phyloP scores from a whole-genome alignment of 1,140 invertebrate genomes.

The Heliconius himera region DNA sequence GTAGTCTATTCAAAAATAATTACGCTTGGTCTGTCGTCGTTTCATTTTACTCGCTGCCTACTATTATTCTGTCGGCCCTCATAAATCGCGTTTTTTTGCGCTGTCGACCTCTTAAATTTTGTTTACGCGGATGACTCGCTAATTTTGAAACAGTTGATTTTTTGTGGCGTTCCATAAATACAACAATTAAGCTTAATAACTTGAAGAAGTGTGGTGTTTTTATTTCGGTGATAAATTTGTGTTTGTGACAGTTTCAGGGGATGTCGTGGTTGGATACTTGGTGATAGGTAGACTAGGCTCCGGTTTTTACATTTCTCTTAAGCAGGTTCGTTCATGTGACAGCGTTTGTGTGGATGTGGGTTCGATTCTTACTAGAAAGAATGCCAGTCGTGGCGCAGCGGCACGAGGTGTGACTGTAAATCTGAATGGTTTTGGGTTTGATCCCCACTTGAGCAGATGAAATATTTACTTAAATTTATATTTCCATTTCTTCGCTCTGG shows the following conservation, averaged over 20 bases:
- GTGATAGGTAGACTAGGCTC: not conserved
- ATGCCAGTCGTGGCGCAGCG: too few species aligned
- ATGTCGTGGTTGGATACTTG: not conserved
- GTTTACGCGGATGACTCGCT: constrained; percentile 35
- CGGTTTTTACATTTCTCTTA: not conserved
- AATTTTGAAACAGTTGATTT: constrained; percentile 25
- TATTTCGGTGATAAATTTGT: constrained; percentile 1
- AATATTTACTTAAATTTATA: too few species aligned
- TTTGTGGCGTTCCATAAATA: constrained; percentile 27
- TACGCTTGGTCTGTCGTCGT: constrained; percentile 11
- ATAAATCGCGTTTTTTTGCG: constrained; percentile 27
- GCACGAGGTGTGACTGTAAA: too few species aligned
- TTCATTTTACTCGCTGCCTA: not conserved
- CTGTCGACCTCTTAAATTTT: constrained; percentile 35
- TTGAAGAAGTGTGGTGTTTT: constrained; percentile 13
- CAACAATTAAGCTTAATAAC: constrained; percentile 24
- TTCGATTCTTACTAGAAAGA: not conserved
- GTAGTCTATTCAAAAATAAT: constrained; percentile 18
- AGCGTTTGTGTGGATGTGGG: not conserved
- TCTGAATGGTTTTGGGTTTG: too few species aligned
- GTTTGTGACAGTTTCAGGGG: not conserved
- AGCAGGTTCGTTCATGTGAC: not conserved
- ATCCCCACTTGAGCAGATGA: too few species aligned
- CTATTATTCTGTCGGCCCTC: constrained; percentile 19
- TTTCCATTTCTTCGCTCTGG: too few species aligned